These are phyloP conservation scores for Bradypodion ventrale DNA, from an alignment of 2,797 vertebrate species.

Conservation along the genomic window DNA sequence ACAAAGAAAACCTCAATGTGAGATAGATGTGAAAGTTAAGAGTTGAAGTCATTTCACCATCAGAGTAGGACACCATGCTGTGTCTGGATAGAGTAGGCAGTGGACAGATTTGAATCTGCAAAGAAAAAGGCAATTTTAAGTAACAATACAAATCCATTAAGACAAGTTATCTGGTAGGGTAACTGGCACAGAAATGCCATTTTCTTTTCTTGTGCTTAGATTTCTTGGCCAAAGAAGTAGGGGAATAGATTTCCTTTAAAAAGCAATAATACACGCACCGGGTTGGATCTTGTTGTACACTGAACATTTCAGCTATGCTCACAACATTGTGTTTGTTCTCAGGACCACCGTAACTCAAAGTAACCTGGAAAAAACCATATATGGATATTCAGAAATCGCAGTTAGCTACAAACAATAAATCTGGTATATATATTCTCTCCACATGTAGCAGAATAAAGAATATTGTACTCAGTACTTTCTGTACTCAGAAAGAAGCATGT, in stretches of 20 bases:
- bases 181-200: neutral
- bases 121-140: conserved; percentile 21
- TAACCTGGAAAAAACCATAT: conserved; percentile 78
- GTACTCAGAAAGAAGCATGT: neutral
- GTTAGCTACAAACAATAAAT: neutral
- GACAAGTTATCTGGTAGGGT: neutral
- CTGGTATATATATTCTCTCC: neutral
- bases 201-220: neutral
- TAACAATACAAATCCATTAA: neutral
- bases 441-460: neutral
- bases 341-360: conserved; percentile 93
- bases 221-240: neutral
- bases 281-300: conserved; percentile 88
- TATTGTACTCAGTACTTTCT: too few relatives aligned
- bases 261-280: conserved; percentile 74
- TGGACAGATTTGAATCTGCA: conserved; percentile 92
- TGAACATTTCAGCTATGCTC: conserved; percentile 83
- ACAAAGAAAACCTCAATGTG: neutral
- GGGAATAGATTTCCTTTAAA: neutral
- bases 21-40: conserved; percentile 9
- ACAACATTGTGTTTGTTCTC: conserved; percentile 93
- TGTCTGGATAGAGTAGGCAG: conserved; percentile 90
- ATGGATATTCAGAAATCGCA: neutral
- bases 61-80: conserved; percentile 85
- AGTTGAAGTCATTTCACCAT: conserved; percentile 42